Evolutionary conservation across 2,797 vertebrate genomes (phyloP).

Genomic region (Simalia tracyae): DNA sequence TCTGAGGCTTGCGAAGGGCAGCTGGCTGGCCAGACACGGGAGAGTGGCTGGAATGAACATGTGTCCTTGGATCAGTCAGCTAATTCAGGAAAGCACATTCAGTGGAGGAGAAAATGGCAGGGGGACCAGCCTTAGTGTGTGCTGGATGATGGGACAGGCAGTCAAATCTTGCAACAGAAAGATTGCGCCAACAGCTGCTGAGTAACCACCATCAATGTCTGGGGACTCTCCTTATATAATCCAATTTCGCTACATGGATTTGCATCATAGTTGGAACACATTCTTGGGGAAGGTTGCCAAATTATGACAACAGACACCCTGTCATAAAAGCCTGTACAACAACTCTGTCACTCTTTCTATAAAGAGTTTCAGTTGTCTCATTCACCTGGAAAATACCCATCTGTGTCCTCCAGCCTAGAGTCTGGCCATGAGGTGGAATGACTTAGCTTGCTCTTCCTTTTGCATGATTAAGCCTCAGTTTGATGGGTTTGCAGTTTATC

Average conservation of each 20-base stretch:
- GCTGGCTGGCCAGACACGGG: background rate
- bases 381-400: background rate
- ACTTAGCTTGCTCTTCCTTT: background rate
- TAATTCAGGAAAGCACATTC: background rate
- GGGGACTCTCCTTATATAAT: constrained; percentile 1
- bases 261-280: background rate
- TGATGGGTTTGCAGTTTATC: background rate
- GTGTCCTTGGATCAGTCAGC: background rate
- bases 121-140: background rate
- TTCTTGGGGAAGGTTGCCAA: constrained; percentile 5
- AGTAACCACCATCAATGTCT: background rate
- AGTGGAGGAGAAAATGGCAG: background rate
- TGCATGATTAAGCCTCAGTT: background rate
- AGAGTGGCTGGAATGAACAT: background rate
- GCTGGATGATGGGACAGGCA: background rate
- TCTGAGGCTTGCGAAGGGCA: background rate
- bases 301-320: background rate
- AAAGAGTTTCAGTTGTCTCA: background rate
- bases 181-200: background rate
- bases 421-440: background rate
- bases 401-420: background rate
- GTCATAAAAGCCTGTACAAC: background rate
- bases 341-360: background rate
- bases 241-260: background rate
- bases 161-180: background rate